These are phyloP conservation scores for Synergus gifuensis DNA, from an alignment of 2,888 invertebrate species.

Conservation along the genomic window DNA sequence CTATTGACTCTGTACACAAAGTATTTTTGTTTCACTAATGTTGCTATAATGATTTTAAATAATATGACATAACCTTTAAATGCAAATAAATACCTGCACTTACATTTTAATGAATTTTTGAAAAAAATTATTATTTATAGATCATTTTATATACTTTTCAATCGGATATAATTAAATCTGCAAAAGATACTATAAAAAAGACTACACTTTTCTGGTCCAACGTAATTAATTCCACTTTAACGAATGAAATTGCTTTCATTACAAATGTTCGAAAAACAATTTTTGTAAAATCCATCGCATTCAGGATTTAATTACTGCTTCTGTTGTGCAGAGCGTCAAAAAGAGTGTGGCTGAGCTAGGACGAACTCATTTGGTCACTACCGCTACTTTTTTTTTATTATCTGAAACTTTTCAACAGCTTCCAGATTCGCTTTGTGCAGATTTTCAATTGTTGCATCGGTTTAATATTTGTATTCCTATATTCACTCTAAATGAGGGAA, in stretches of 20 bases:
- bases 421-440: not conserved
- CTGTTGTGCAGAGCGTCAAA: conserved; percentile 3
- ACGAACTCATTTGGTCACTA: conserved; percentile 24
- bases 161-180: not conserved
- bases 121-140: not conserved
- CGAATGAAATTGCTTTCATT: conserved; percentile 15
- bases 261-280: not conserved
- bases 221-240: conserved; percentile 18
- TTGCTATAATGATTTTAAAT: conserved; percentile 45
- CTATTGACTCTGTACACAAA: conserved; percentile 46
- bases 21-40: conserved; percentile 46
- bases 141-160: not conserved
- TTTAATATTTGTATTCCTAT: not conserved
- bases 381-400: conserved; percentile 14
- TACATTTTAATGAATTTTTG: not conserved
- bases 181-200: not conserved
- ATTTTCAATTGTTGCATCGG: not conserved
- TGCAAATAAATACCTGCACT: not conserved
- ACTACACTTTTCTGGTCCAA: not conserved
- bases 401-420: conserved; percentile 8
- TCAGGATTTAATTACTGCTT: conserved; percentile 31
- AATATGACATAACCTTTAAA: conserved; percentile 43
- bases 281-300: conserved; percentile 16
- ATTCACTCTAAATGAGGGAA: not conserved
- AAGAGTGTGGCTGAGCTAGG: not conserved